Conservation (phyloP, 92 coral and sea anemone genomes). For the Meandrina meandrites region DNA sequence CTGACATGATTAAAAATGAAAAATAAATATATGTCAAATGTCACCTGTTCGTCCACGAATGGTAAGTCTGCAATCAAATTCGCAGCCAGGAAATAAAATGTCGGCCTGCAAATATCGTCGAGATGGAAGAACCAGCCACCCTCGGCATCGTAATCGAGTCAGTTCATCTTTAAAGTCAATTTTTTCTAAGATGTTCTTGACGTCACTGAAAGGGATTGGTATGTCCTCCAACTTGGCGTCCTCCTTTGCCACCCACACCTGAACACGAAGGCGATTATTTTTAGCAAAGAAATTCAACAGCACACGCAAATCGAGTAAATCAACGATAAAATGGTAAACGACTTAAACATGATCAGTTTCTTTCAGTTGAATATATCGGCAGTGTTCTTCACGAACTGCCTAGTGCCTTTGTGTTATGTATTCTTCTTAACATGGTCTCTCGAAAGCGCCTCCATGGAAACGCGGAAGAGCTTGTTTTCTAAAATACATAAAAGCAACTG, state of each 20-base stretch:
- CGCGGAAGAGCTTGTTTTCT: too few relatives aligned
- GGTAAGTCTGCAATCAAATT: conserved; percentile 41
- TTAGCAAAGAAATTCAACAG: too few relatives aligned
- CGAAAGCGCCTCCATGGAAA: not conserved
- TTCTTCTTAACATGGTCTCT: not conserved
- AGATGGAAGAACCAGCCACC: conserved; percentile 37
- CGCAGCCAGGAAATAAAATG: conserved; percentile 43
- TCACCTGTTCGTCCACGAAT: conserved; percentile 34
- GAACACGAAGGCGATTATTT: not conserved
- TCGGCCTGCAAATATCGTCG: conserved; percentile 26
- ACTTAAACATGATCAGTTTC: too few relatives aligned
- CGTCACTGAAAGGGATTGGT: conserved; percentile 32
- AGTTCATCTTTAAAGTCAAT: conserved; percentile 26
- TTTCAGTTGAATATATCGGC: too few relatives aligned
- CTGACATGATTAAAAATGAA: too few relatives aligned
- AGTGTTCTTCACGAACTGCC: not conserved
- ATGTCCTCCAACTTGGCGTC: not conserved
- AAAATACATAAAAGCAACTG: too few relatives aligned
- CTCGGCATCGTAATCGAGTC: conserved; percentile 27
- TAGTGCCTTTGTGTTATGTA: too few relatives aligned
- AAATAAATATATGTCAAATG: too few relatives aligned
- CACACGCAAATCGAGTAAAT: too few relatives aligned
- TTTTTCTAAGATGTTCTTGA: conserved; percentile 29
- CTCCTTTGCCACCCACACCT: conserved; percentile 40
- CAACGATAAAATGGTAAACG: too few relatives aligned